Conservation (phyloP, 2,888 invertebrate genomes). For the Pollenia griseotomentosa region DNA sequence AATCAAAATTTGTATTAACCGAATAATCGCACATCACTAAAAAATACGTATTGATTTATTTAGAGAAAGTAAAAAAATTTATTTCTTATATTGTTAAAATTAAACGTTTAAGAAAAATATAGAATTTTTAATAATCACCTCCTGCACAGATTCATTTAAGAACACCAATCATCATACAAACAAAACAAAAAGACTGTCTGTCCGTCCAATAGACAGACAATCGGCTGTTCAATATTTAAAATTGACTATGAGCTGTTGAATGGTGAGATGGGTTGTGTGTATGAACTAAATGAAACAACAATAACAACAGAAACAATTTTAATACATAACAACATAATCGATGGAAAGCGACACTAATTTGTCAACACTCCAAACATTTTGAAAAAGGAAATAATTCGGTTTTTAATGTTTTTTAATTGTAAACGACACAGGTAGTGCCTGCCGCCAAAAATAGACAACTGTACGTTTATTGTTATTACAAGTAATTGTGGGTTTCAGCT, state of each 20-base stretch:
- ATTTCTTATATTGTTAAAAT: slow-evolving; percentile 16
- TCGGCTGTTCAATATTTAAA: slow-evolving; percentile 62
- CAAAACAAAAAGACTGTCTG: background rate
- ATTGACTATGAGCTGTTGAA: slow-evolving; percentile 34
- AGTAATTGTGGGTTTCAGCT: no score
- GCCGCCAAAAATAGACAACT: no score
- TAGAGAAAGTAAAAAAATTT: slow-evolving; percentile 5
- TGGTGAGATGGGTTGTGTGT: slow-evolving; percentile 17
- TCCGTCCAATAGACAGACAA: slow-evolving; percentile 38
- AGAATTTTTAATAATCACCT: slow-evolving; percentile 59
- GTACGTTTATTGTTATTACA: no score
- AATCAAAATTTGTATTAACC: no score
- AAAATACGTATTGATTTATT: background rate
- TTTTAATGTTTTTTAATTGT: no score
- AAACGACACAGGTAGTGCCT: no score
- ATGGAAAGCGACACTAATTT: slow-evolving; percentile 8
- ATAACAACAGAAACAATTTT: slow-evolving; percentile 19
- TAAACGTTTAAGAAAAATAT: slow-evolving; percentile 7
- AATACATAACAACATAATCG: slow-evolving; percentile 17
- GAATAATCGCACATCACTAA: no score
- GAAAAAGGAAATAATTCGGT: background rate
- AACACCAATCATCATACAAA: slow-evolving; percentile 13
- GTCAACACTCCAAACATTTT: background rate
- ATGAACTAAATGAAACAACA: slow-evolving; percentile 22
- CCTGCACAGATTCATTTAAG: slow-evolving; percentile 68